These are phyloP conservation scores for Hyles vespertilio DNA, from an alignment of 1,140 invertebrate genomes.

Conservation along the genomic window DNA sequence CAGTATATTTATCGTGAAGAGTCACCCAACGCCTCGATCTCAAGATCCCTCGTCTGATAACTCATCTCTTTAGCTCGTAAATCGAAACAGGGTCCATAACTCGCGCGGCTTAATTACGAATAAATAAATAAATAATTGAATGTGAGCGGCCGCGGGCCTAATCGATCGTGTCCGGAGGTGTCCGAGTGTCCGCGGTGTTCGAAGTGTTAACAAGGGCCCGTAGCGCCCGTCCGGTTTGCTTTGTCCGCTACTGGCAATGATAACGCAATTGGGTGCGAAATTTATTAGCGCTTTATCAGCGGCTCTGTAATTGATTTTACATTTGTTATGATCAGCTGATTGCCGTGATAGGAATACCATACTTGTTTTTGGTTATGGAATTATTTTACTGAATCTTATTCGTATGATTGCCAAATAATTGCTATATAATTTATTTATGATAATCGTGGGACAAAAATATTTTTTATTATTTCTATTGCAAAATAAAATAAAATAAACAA, in stretches of 20 bases:
- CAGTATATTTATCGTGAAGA: too few relatives aligned
- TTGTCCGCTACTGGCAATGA: constrained; percentile 14
- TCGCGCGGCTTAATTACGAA: constrained; percentile 71
- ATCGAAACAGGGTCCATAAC: constrained; percentile 55
- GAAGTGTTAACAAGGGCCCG: constrained; percentile 65
- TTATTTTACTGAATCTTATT: too few relatives aligned
- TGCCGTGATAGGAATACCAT: too few relatives aligned
- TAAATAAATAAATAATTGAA: constrained; percentile 76
- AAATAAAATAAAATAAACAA: too few relatives aligned
- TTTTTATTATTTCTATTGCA: too few relatives aligned
- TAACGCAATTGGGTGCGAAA: constrained; percentile 15
- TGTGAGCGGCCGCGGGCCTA: constrained; percentile 69
- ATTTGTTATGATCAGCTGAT: constrained; percentile 4
- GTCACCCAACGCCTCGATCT: too few relatives aligned
- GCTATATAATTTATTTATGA: too few relatives aligned
- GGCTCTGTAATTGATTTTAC: constrained; percentile 7
- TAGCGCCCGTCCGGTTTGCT: constrained; percentile 26
- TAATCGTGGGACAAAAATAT: too few relatives aligned
- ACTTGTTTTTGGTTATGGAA: too few relatives aligned
- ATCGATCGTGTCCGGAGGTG: constrained; percentile 59
- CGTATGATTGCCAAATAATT: too few relatives aligned
- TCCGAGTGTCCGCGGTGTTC: constrained; percentile 22
- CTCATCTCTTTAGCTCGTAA: constrained; percentile 57
- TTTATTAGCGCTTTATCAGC: constrained; percentile 10
- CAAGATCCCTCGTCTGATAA: constrained; percentile 40